phyloP scores from a whole-genome alignment of 2,113 vertebrate species.

The Cyprinodon variegatus region DNA sequence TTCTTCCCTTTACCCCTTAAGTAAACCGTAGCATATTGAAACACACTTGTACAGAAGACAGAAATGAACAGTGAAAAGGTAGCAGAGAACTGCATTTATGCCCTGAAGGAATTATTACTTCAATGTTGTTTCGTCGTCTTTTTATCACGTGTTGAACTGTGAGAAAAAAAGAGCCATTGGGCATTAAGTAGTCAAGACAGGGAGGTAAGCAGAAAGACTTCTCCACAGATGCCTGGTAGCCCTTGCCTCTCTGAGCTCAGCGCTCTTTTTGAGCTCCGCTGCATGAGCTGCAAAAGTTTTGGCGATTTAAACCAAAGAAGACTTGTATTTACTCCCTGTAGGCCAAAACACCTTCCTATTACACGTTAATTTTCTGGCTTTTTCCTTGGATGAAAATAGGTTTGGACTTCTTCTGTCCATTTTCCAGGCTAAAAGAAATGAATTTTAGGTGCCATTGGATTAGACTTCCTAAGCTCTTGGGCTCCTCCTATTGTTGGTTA shows the following conservation, averaged over 20 bases:
- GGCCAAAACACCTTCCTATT: slow-evolving; percentile 56
- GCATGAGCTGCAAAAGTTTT: slow-evolving; percentile 50
- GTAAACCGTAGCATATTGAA: slow-evolving; percentile 31
- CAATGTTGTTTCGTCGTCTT: slow-evolving; percentile 42
- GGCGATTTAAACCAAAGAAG: slow-evolving; percentile 57
- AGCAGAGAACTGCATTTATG: slow-evolving; percentile 26
- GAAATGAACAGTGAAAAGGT: slow-evolving; percentile 22
- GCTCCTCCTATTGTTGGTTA: background rate
- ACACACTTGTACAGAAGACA: slow-evolving; percentile 17
- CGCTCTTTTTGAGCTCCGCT: slow-evolving; percentile 49
- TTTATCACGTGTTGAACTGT: slow-evolving; percentile 40
- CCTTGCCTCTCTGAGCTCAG: slow-evolving; percentile 46
- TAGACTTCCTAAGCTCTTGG: background rate
- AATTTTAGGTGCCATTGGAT: background rate
- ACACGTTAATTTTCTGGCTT: slow-evolving; percentile 19
- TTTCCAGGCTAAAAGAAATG: slow-evolving; percentile 6
- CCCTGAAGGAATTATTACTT: slow-evolving; percentile 51
- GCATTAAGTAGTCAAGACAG: slow-evolving; percentile 31
- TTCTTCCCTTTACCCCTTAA: slow-evolving; percentile 27
- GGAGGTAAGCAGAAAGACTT: slow-evolving; percentile 25
- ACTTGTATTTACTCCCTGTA: slow-evolving; percentile 39
- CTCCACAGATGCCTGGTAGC: slow-evolving; percentile 50
- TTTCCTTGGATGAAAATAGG: slow-evolving; percentile 45
- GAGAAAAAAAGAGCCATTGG: slow-evolving; percentile 46
- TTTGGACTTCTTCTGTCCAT: slow-evolving; percentile 35